These are phyloP conservation scores for Medauroidea extradentata DNA, from an alignment of 1,140 invertebrate genomes.

Conservation along the genomic window DNA sequence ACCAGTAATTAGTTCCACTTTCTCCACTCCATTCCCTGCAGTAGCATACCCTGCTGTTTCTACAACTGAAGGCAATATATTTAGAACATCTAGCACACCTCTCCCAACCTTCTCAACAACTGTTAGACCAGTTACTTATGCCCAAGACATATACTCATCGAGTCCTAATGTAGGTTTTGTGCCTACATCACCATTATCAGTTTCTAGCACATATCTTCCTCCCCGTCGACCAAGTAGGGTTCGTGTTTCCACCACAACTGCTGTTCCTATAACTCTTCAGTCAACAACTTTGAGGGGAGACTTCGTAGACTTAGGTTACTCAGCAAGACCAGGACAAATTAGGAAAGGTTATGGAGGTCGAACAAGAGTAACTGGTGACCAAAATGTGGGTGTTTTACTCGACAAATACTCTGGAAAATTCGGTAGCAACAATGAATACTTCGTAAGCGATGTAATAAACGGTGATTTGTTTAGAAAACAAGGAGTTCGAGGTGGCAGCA, in stretches of 20 bases:
- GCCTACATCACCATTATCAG: too few species aligned
- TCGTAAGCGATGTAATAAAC: constrained; percentile 4
- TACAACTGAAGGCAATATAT: too few species aligned
- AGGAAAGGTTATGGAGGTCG: constrained; percentile 17
- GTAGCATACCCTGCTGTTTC: too few species aligned
- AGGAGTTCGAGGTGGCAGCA: neutral
- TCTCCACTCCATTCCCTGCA: too few species aligned
- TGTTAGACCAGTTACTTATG: too few species aligned
- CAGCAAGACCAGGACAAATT: neutral
- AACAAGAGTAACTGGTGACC: constrained; percentile 6
- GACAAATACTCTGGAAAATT: constrained; percentile 25
- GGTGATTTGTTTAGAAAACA: neutral
- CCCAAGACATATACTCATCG: too few species aligned
- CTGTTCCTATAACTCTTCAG: constrained; percentile 5
- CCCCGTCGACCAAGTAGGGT: constrained; percentile 17
- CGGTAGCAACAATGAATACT: constrained; percentile 17
- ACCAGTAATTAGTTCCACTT: too few species aligned
- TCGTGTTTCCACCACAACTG: constrained; percentile 11
- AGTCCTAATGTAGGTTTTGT: too few species aligned
- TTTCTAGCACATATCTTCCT: too few species aligned
- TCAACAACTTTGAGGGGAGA: neutral
- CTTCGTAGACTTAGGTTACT: too few species aligned
- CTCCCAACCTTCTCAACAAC: too few species aligned
- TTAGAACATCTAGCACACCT: too few species aligned
- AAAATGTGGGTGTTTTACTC: constrained; percentile 23